Evolutionary conservation across 1,140 invertebrate genomes (phyloP).

Genomic region (Drosophila busckii): DNA sequence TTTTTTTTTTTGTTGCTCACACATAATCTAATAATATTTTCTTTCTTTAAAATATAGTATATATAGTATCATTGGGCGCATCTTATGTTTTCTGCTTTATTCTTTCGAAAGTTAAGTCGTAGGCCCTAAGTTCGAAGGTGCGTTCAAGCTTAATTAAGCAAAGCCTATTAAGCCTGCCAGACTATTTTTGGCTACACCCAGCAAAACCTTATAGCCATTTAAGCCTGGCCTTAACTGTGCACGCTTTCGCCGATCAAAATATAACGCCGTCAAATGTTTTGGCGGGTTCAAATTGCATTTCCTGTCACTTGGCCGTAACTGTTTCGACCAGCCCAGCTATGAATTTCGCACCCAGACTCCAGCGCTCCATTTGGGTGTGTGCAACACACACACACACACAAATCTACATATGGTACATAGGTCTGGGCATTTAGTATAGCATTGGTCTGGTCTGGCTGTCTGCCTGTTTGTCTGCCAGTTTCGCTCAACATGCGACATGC

Average conservation of each 20-base stretch:
- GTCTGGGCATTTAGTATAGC: conserved; percentile 31
- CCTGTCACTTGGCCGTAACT: conserved; percentile 61
- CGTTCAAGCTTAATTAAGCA: conserved; percentile 71
- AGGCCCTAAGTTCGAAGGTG: no score
- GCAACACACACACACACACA: no score
- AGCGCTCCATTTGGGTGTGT: conserved; percentile 42
- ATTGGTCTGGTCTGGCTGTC: conserved; percentile 26
- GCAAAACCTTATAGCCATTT: conserved; percentile 52
- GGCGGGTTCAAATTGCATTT: conserved; percentile 68
- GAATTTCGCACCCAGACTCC: conserved; percentile 20
- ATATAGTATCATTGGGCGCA: no score
- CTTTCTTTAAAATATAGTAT: no score
- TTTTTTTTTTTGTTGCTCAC: no score
- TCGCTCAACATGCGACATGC: conserved; percentile 40
- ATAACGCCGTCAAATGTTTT: conserved; percentile 68
- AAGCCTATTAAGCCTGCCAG: conserved; percentile 55
- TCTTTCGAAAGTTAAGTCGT: no score
- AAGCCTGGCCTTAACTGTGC: not conserved
- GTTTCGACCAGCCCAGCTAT: conserved; percentile 42
- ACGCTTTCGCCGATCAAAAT: conserved; percentile 68
- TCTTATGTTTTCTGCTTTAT: no score
- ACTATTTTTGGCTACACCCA: conserved; percentile 50
- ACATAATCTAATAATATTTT: no score
- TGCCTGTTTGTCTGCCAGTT: conserved; percentile 47
- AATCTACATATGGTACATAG: no score